Conservation (phyloP, 2,888 invertebrate species). For the Diadegma fenestrale region DNA sequence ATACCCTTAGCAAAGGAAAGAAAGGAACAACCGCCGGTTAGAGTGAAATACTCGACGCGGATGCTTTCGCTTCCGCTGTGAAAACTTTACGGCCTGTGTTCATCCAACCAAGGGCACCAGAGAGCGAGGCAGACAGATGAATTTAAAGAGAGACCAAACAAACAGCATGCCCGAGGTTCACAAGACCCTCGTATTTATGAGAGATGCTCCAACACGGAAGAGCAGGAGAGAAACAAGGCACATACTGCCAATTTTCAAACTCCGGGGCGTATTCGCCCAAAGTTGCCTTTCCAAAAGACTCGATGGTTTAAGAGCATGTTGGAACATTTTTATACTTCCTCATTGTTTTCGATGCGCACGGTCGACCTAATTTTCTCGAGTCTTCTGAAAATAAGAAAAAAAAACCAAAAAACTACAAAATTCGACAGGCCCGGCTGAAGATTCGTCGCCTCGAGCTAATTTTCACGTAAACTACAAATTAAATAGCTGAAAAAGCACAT, state of each 20-base stretch:
- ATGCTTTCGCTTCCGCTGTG: constrained; percentile 42
- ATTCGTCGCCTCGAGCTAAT: background rate
- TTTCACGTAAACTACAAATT: background rate
- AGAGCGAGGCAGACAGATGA: constrained; percentile 5
- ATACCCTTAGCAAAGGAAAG: constrained; percentile 37
- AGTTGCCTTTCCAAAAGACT: constrained; percentile 3
- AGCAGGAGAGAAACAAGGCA: constrained; percentile 53
- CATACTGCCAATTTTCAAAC: constrained; percentile 73
- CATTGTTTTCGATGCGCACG: background rate
- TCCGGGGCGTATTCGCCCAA: constrained; percentile 37
- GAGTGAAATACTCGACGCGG: constrained; percentile 37
- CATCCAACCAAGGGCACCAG: constrained; percentile 39
- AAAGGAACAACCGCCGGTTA: constrained; percentile 18
- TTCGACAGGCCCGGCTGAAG: background rate
- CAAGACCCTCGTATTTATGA: constrained; percentile 75
- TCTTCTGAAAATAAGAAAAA: background rate
- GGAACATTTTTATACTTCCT: constrained; percentile 18
- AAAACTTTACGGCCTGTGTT: constrained; percentile 63
- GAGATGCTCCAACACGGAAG: constrained; percentile 70
- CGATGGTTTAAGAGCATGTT: constrained; percentile 19
- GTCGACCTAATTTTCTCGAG: background rate
- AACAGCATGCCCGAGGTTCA: constrained; percentile 57
- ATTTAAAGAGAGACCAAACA: constrained; percentile 25
- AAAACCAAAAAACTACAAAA: too few species aligned
- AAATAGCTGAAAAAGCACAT: background rate